Percentiles rank a stretch among this genome's conserved stretches.
phyloP scores from a whole-genome alignment of 2,888 invertebrate species.

The Epiblema foenella region DNA sequence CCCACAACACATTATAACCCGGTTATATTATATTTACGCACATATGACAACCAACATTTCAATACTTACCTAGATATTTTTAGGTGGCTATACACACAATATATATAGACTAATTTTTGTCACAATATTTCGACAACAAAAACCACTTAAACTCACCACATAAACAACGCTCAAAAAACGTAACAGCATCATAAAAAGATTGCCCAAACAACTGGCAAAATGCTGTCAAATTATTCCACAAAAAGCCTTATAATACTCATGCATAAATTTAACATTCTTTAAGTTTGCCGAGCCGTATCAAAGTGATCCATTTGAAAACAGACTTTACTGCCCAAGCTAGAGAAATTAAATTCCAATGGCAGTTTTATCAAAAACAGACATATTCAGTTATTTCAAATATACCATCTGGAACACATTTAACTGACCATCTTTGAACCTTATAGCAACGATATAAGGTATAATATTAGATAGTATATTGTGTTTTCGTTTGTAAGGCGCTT shows the following conservation, averaged over 20 bases:
- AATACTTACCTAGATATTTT: too few species aligned
- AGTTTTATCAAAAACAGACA: not conserved
- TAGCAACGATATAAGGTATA: not conserved
- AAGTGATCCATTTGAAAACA: not conserved
- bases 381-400: not conserved
- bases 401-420: not conserved
- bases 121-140: conserved; percentile 37
- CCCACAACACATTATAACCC: too few species aligned
- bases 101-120: conserved; percentile 16
- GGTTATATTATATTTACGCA: too few species aligned
- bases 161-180: conserved; percentile 51
- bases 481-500: not conserved
- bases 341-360: not conserved
- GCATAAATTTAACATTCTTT: not conserved
- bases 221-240: conserved; percentile 36
- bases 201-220: conserved; percentile 61
- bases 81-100: not conserved
- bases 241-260: conserved; percentile 1
- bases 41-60: too few species aligned
- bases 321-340: not conserved
- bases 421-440: not conserved
- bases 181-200: conserved; percentile 54
- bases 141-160: conserved; percentile 36
- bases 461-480: not conserved
- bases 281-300: not conserved